phyloP scores from a whole-genome alignment of 2,888 invertebrate genomes.

The Coenonympha arcania region DNA sequence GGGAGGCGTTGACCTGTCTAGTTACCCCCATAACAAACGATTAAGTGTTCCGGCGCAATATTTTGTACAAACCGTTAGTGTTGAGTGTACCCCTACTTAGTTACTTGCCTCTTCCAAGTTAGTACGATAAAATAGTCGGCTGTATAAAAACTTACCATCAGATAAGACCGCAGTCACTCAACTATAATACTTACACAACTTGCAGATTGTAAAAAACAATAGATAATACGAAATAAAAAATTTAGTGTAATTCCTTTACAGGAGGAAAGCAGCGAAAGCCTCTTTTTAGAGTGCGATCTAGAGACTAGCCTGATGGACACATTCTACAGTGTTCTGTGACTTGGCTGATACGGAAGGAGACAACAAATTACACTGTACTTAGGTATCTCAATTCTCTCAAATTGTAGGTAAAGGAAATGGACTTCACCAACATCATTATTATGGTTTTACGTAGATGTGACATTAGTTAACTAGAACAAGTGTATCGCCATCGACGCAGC shows the following conservation, averaged over 20 bases:
- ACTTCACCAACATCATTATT: background rate
- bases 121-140: too few species aligned
- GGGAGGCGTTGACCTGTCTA: too few species aligned
- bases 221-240: too few species aligned
- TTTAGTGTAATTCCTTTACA: conserved; percentile 36
- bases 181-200: too few species aligned
- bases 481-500: conserved; percentile 3
- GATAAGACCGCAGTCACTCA: too few species aligned
- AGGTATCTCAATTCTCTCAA: conserved; percentile 4
- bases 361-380: conserved; percentile 10
- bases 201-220: too few species aligned
- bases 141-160: too few species aligned
- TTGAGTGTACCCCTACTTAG: too few species aligned
- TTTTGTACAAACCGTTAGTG: too few species aligned
- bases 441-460: background rate
- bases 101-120: too few species aligned
- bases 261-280: conserved; percentile 67
- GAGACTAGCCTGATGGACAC: conserved; percentile 66
- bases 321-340: conserved; percentile 66
- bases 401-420: conserved; percentile 1
- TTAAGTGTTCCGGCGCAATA: too few species aligned
- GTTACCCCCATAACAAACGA: too few species aligned
- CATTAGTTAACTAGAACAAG: background rate
- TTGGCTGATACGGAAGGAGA: conserved; percentile 14
- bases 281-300: conserved; percentile 66